Evolutionary conservation across 2,113 vertebrate genomes (phyloP).

Genomic region (Gymnorhina tibicen): DNA sequence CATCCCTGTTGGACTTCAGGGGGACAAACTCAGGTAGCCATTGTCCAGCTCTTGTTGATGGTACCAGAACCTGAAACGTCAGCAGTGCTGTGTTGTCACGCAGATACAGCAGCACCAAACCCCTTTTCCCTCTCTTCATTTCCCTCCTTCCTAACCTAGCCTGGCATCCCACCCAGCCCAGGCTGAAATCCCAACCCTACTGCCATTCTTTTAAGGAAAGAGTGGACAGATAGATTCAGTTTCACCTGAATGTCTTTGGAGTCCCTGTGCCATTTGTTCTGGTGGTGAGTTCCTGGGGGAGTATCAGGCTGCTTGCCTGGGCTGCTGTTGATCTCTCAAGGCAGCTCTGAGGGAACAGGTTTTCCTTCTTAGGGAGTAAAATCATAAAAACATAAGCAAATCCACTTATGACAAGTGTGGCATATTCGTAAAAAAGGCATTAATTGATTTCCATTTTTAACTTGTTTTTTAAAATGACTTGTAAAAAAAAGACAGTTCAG

Average conservation of each 20-base stretch:
- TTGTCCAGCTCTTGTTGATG: background rate
- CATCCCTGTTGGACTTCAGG: background rate
- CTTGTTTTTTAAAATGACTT: background rate
- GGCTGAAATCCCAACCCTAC: background rate
- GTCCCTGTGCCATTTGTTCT: background rate
- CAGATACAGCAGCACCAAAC: background rate
- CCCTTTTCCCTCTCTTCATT: accelerated
- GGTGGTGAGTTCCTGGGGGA: background rate
- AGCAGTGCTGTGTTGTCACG: background rate
- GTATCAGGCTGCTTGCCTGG: background rate
- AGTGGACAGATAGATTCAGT: accelerated
- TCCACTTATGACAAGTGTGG: background rate
- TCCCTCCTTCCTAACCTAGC: too few species aligned
- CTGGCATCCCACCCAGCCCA: background rate
- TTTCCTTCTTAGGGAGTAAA: background rate
- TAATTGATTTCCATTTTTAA: background rate
- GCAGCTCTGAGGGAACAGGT: background rate
- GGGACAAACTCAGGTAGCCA: background rate
- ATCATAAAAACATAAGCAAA: background rate
- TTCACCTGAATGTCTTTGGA: background rate
- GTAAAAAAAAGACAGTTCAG: background rate
- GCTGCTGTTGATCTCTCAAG: background rate
- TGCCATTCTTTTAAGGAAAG: accelerated
- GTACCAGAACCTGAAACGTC: background rate
- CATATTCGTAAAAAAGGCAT: background rate